Evolutionary conservation across 2,113 vertebrate genomes (phyloP).

Genomic region (Carassius auratus): DNA sequence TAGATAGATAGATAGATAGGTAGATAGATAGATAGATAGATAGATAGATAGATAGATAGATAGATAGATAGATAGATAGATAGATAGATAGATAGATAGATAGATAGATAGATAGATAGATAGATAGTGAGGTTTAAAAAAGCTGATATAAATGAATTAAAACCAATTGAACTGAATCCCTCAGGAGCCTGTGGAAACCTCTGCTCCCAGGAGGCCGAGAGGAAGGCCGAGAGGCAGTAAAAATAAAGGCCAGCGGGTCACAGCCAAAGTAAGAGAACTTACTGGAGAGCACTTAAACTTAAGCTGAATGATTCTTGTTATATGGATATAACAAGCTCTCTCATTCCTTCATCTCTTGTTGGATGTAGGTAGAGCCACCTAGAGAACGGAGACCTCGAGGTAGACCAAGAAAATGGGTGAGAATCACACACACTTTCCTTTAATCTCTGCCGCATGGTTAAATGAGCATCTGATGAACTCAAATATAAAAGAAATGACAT

Average conservation of each 20-base stretch:
- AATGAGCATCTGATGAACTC: neutral
- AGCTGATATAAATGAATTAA: neutral
- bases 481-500: neutral
- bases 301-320: neutral
- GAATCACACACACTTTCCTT: conserved; percentile 56
- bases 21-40: neutral
- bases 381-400: conserved; percentile 94
- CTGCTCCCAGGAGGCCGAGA: conserved; percentile 78
- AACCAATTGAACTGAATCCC: conserved; percentile 27
- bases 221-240: conserved; percentile 82
- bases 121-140: neutral
- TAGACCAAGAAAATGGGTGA: conserved; percentile 98
- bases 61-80: neutral
- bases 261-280: conserved; percentile 69
- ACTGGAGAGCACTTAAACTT: neutral
- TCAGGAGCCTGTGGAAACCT: conserved; percentile 77
- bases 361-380: conserved; percentile 85
- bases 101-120: too few species aligned
- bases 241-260: conserved; percentile 74
- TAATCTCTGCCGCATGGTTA: neutral
- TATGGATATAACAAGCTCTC: neutral
- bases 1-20: neutral
- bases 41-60: too few species aligned
- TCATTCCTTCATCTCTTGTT: conserved; percentile 33
- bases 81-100: neutral